phyloP scores from a whole-genome alignment of 2,888 invertebrate species.

The Pachymerium ferrugineum region DNA sequence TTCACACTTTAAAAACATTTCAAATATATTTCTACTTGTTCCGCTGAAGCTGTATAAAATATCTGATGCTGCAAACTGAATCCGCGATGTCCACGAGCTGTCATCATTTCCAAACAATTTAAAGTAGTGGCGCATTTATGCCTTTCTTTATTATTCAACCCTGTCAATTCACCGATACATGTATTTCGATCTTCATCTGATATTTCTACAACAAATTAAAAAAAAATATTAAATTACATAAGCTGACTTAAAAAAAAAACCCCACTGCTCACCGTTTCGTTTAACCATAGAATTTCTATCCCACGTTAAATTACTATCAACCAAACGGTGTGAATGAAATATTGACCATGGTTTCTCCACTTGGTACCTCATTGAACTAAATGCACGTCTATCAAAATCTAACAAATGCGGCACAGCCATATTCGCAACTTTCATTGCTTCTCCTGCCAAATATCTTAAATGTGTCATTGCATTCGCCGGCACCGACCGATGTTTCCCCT shows the following conservation, averaged over 20 bases:
- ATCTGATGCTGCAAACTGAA: conserved; percentile 35
- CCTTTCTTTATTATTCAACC: not conserved
- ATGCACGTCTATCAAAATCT: conserved; percentile 33
- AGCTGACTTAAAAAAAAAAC: not conserved
- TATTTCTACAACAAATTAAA: conserved; percentile 25
- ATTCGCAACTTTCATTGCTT: conserved; percentile 35
- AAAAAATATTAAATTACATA: not conserved
- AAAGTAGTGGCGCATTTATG: not conserved
- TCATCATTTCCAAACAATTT: conserved; percentile 23
- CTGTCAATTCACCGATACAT: conserved; percentile 34
- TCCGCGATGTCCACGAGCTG: conserved; percentile 30
- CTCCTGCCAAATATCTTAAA: conserved; percentile 29
- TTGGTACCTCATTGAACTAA: conserved; percentile 31
- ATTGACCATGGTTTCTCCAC: conserved; percentile 34
- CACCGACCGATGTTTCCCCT: conserved; percentile 20
- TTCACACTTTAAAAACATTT: not conserved
- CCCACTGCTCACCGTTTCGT: not conserved
- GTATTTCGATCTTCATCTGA: conserved; percentile 31
- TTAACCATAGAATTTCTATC: not conserved
- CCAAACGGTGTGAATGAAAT: conserved; percentile 34
- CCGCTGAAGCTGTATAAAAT: conserved; percentile 34
- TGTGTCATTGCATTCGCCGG: conserved; percentile 31
- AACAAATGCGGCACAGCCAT: conserved; percentile 36
- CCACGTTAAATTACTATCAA: conserved; percentile 19
- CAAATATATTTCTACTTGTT: conserved; percentile 10